Evolutionary conservation across 92 coral and sea anemone species (phyloP), one percentile per base, ranked within the genome.

Genomic region (Epizoanthus scotinus): DNA sequence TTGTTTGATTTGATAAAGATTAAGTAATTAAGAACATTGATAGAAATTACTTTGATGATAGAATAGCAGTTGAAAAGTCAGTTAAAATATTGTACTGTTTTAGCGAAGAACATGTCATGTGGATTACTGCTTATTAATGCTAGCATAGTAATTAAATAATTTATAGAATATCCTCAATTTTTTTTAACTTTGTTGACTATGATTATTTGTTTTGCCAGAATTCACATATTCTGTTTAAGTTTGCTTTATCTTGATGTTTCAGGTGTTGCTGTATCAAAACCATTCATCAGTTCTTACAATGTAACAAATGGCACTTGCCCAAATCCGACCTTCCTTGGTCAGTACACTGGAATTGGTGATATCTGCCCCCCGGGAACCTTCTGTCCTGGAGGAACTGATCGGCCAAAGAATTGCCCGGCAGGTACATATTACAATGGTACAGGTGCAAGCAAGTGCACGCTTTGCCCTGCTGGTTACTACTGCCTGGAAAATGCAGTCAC

Each of bases 281-380:
- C 99, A 18, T 93, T 84, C 82, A 93, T 95, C 66, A 91, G 91
- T 54, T 77, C 88, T 9, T 95, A 93, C 90, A 95, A 95, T 86
- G 66, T 82, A 26, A 93, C 94, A 10, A 95, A 95, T 82, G 84
- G 87, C 27, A 89, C 95, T 19, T 95, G 99, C 58, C 96, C 98
- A 56, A 83, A 87, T 12, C 91, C 92, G 28, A 85, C 90, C 21
- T 95, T 86, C 89, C 94, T 95, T 34, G 98, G 98, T 57, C 99
- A 95, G 82, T 93, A 93, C 80, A 89, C 92, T 28, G 99, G 99
- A 19, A 93, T 95, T 77, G 99, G 99, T 34, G 89, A 87, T 85
- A 95, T 95, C 78, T 95, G 99, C 71, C 99, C 98, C 8, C 83
- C 87, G 8, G 99, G 98, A 78, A 91, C 93, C 56, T 95, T 79